Conservation (phyloP, 1,140 invertebrate genomes). For the Drosophila bifasciata region DNA sequence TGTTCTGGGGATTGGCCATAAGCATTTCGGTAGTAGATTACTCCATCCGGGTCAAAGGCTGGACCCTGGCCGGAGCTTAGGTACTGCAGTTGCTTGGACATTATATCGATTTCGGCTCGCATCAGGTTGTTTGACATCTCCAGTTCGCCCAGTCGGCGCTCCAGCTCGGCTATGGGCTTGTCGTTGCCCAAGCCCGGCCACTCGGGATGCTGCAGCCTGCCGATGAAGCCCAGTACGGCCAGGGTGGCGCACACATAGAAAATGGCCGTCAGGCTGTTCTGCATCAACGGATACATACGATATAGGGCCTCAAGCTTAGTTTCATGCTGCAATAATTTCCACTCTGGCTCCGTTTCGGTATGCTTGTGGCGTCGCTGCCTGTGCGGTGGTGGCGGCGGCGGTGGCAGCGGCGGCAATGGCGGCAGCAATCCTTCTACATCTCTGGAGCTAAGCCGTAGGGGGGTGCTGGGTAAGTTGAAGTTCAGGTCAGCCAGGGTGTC, state of each 20-base stretch:
- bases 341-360: constrained; percentile 1
- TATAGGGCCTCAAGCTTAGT: constrained; percentile 4
- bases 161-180: constrained; percentile 42
- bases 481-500: constrained; percentile 60
- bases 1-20: not conserved
- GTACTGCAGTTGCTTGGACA: constrained; percentile 74
- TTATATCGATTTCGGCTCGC: constrained; percentile 77
- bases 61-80: constrained; percentile 34
- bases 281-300: constrained; percentile 40
- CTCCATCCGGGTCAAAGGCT: not conserved
- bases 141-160: constrained; percentile 67
- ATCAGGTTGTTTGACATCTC: constrained; percentile 78
- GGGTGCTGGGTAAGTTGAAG: constrained; percentile 26
- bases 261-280: constrained; percentile 57
- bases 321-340: not conserved
- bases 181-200: constrained; percentile 49
- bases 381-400: not conserved
- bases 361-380: no score
- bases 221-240: constrained; percentile 66
- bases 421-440: constrained; percentile 1
- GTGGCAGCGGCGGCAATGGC: not conserved
- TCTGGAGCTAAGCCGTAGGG: constrained; percentile 18
- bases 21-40: no score
- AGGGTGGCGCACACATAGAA: constrained; percentile 67
- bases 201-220: constrained; percentile 67